Evolutionary conservation across 1,140 invertebrate genomes (phyloP), one percentile per base, ranked within the genome.

Genomic region (Antheraea pernyi): DNA sequence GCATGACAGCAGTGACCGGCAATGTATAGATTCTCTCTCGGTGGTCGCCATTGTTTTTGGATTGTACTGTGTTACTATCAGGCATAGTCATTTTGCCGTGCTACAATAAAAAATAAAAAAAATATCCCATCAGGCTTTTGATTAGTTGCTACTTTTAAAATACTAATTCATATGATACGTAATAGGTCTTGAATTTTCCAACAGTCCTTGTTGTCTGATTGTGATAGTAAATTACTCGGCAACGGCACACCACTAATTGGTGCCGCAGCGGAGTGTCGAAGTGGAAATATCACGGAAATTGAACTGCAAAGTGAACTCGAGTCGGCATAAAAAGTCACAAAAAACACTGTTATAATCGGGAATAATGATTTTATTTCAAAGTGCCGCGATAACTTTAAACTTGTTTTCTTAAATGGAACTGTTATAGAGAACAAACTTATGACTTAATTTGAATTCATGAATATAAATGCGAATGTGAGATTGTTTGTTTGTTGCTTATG

Each of bases 211-310:
- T 65, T 74, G 76, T 82, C 83, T 86, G 83, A 84, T 82, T 80
- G 86, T 83, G 83, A 81, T 83, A 83, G 81, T 85, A 83, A 85
- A 88, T 86, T 86, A 84, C 84, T 81, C 68, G 81, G 75, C 81
- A 83, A 86, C 83, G 80, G 81, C 80, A 67, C 70, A 64, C 82
- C 80, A 79, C 83, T 85, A 88, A 88, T 88, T 88, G 83, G 79
- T 82, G 76, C 78, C 76, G 76, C 77, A 79, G 75, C 79, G 80
- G 81, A 76, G 75, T 75, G 70, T 76, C 77, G 77, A 80, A 77
- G 53, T 76, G 72, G 61, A 71, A 84, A 84, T 76, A 53, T 53
- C 46, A 13, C 16, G 46, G 46, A 53, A 53, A 53, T 53, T 53
- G 46, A 53, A 53, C 46, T 53, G 46, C 46, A 53, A 7, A 16